phyloP scores from a whole-genome alignment of 2,797 vertebrate species.

The Forpus xanthops region DNA sequence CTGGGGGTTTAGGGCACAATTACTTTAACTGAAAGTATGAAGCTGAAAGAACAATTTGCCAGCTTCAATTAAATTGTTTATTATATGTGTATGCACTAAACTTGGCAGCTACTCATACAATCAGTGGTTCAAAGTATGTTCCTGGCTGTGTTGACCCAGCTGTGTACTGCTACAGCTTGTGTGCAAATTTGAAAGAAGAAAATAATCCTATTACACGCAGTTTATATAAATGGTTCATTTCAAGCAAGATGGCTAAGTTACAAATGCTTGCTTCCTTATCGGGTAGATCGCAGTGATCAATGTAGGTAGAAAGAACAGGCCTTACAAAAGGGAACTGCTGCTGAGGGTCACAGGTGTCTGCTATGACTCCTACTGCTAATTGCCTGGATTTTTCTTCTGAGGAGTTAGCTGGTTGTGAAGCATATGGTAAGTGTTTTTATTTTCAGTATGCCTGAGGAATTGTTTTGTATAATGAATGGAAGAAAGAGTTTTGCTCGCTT shows the following conservation, averaged over 20 bases:
- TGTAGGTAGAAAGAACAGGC: not conserved
- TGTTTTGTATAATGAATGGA: not conserved
- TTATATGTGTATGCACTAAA: not conserved
- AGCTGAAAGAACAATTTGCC: not conserved
- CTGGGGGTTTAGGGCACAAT: not conserved
- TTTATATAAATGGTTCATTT: not conserved
- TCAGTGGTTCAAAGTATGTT: not conserved
- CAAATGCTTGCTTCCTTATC: not conserved
- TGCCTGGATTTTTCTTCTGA: not conserved
- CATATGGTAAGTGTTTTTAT: not conserved
- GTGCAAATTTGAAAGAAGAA: not conserved
- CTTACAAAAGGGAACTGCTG: not conserved
- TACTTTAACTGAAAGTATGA: not conserved
- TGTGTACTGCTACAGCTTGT: not conserved
- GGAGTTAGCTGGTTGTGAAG: not conserved
- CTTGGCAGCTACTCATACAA: not conserved
- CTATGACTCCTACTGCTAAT: not conserved
- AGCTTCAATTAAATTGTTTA: not conserved
- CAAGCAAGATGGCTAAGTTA: not conserved
- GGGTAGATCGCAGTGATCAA: not conserved
- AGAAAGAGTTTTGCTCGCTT: not conserved
- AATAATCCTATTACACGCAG: not conserved
- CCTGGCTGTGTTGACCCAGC: slow-evolving; percentile 17
- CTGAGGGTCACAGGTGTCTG: not conserved
- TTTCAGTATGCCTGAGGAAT: not conserved